phyloP scores from a whole-genome alignment of 1,140 invertebrate genomes.

The Nephotettix cincticeps region DNA sequence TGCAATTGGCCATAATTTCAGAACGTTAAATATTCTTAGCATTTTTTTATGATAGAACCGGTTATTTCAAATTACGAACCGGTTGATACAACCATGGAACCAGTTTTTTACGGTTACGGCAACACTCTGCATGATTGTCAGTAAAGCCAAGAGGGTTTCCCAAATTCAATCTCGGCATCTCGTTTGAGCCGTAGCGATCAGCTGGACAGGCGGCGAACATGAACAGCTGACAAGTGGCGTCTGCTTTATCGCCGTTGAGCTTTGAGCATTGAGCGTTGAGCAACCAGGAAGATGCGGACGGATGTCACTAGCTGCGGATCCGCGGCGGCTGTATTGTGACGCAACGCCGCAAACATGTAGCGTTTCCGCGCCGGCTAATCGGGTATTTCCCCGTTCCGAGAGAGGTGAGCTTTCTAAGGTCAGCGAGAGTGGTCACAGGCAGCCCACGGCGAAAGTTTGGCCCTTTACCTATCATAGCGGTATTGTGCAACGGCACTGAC shows the following conservation, averaged over 20 bases:
- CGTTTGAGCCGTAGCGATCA: too few species aligned
- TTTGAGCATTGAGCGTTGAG: neutral
- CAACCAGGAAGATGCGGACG: neutral
- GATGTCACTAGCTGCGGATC: neutral
- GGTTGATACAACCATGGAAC: too few species aligned
- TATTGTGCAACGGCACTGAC: conserved; percentile 4
- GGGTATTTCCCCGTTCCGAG: conserved; percentile 11
- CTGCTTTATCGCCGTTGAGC: neutral
- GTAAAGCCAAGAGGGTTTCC: too few species aligned
- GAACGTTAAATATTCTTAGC: too few species aligned
- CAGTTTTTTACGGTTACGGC: too few species aligned
- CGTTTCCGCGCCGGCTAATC: conserved; percentile 1
- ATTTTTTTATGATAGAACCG: too few species aligned
- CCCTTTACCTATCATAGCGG: conserved; percentile 5
- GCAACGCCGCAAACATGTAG: neutral
- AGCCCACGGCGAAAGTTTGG: neutral
- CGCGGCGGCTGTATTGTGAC: neutral
- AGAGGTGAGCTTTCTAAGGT: conserved; percentile 7
- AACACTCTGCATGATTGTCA: too few species aligned
- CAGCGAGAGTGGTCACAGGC: neutral
- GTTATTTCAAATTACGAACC: too few species aligned
- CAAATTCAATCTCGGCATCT: too few species aligned
- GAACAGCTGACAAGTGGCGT: too few species aligned
- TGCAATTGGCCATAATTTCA: too few species aligned
- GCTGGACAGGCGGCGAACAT: too few species aligned